Evolutionary conservation across 1,140 invertebrate species (phyloP).

Genomic region (Caenorhabditis briggsae): DNA sequence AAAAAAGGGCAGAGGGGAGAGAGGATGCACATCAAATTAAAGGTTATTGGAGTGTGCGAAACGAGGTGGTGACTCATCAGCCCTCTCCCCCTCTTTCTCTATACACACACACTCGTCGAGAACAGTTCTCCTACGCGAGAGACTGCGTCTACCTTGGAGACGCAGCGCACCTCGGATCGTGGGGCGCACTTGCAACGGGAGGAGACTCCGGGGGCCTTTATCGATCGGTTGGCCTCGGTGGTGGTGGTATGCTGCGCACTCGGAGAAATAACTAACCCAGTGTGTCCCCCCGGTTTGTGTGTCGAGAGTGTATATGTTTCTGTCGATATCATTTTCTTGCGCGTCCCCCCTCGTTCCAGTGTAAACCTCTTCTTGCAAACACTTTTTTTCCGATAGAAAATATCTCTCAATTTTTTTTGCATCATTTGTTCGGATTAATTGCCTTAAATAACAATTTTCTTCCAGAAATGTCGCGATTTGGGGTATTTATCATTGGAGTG

Average conservation of each 20-base stretch:
- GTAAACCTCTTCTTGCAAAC: background rate
- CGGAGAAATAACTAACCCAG: conserved; percentile 24
- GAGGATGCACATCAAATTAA: conserved; percentile 26
- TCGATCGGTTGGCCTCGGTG: background rate
- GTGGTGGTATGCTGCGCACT: conserved; percentile 24
- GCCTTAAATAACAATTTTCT: background rate
- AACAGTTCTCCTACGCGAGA: background rate
- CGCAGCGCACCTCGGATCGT: background rate
- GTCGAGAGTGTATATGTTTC: conserved; percentile 34
- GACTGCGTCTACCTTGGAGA: background rate
- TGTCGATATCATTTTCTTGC: conserved; percentile 35
- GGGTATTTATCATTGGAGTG: conserved; percentile 37
- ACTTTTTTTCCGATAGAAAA: background rate
- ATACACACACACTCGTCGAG: background rate
- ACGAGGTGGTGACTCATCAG: conserved; percentile 22
- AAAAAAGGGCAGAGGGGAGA: background rate
- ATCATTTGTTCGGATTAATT: no score
- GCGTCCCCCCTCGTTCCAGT: background rate
- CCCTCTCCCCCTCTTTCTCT: background rate
- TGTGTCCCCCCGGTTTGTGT: conserved; percentile 14
- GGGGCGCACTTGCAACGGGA: conserved; percentile 27
- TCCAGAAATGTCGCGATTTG: conserved; percentile 37
- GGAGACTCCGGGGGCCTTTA: background rate
- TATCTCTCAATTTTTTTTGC: background rate
- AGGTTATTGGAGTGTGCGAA: conserved; percentile 43